Conservation (phyloP, 2,113 vertebrate species). For the Carassius carassius region DNA sequence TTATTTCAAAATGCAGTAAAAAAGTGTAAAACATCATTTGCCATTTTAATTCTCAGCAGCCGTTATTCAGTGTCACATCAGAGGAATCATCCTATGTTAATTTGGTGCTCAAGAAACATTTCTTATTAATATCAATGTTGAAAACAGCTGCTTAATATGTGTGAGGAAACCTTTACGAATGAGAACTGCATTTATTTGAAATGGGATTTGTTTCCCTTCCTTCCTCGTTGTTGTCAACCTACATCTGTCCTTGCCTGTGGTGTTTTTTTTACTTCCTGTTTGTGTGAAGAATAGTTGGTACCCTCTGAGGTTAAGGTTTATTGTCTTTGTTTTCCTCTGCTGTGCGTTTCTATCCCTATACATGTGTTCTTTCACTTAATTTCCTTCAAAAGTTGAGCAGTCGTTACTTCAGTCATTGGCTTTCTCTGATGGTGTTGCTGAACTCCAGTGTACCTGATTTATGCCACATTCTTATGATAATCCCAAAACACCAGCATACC, state of each 20-base stretch:
- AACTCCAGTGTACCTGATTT: constrained; percentile 12
- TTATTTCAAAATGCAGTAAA: no score
- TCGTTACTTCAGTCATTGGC: not conserved
- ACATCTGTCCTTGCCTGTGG: not conserved
- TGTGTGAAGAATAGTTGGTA: not conserved
- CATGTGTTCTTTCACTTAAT: not conserved
- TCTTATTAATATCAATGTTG: not conserved
- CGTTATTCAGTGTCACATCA: not conserved
- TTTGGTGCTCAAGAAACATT: not conserved
- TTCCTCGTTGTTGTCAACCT: not conserved
- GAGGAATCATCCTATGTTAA: not conserved
- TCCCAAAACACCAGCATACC: constrained; percentile 2
- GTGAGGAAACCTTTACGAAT: not conserved
- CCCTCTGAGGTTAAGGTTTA: not conserved
- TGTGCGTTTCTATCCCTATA: not conserved
- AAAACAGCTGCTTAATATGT: not conserved
- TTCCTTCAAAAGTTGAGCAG: not conserved
- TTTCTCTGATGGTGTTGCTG: not conserved
- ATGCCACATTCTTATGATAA: not conserved
- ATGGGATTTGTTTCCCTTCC: not conserved
- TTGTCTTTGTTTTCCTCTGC: not conserved
- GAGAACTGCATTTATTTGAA: not conserved
- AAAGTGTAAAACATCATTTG: no score
- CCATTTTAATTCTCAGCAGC: not conserved
- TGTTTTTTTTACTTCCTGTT: not conserved